Evolutionary conservation across 1,140 invertebrate species (phyloP).

Genomic region (Myzus persicae): DNA sequence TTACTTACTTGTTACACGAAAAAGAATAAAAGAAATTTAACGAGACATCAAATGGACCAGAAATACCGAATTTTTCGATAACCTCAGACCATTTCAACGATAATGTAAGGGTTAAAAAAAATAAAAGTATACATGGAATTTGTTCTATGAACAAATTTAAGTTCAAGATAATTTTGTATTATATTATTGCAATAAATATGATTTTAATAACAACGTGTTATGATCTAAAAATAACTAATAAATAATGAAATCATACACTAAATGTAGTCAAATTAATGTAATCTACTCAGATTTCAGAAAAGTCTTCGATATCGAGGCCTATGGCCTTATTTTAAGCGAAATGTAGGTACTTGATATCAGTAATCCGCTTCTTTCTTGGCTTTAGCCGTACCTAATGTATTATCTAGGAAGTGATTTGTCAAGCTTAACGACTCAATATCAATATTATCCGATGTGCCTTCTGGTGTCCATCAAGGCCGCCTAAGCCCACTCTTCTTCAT

Average conservation of each 20-base stretch:
- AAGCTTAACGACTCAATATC: neutral
- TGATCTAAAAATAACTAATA: neutral
- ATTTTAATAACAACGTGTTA: neutral
- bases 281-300: neutral
- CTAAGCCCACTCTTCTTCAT: neutral
- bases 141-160: neutral
- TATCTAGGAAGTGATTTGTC: neutral
- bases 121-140: neutral
- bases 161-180: neutral
- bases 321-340: neutral
- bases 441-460: neutral
- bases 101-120: neutral
- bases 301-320: neutral
- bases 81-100: neutral
- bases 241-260: neutral
- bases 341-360: neutral
- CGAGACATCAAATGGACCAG: neutral
- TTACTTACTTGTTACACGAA: neutral
- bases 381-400: neutral
- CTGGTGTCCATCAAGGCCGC: neutral
- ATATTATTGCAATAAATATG: neutral
- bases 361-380: neutral
- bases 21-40: conserved; percentile 1
- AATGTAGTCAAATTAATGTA: neutral
- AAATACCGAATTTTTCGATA: neutral